Evolutionary conservation across 1,140 invertebrate species (phyloP), one percentile per base, ranked within the genome.

Genomic region (Megalopta genalis): DNA sequence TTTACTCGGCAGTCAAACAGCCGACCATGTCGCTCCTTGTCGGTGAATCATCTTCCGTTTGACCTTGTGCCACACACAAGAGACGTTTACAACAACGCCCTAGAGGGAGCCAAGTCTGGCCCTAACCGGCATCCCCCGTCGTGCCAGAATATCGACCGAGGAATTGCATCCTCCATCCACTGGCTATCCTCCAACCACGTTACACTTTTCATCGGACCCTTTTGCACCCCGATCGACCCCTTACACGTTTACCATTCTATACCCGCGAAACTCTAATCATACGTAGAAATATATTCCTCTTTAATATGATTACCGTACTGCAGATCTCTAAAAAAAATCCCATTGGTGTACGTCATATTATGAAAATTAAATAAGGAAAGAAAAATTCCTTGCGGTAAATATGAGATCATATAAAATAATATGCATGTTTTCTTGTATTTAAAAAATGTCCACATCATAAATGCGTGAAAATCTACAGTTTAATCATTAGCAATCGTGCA

Each of bases 131-230:
- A 82, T 84, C 81, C 81, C 83, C 80, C 77, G 81, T 84, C 76
- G 71, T 80, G 80, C 80, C 63, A 69, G 70, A 69, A 86, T 89
- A 89, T 89, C 87, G 88, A 89, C 85, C 86, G 80, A 86, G 75
- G 69, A 77, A 80, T 85, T 86, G 81, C 84, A 86, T 86, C 81
- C 84, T 85, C 83, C 25, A 69, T 85, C 71, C 70, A 70, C 62
- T 77, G 83, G 65, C 66, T 73, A 68, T 75, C 78, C 77, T 82
- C 83, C 83, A 83, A 84, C 76, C 63, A 77, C 59, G 69, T 73
- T 62, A 83, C 68, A 70, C 66, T 83, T 84, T 68, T 77, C 82
- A 46, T 39, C 42, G 75, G 62, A 77, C 42, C 54, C 60, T 57
- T 76, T 71, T 57, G 73, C 77, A 80, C 64, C 80, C 71, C 63